Evolutionary conservation across 2,797 vertebrate species (phyloP).

Genomic region (Sternotherus odoratus): DNA sequence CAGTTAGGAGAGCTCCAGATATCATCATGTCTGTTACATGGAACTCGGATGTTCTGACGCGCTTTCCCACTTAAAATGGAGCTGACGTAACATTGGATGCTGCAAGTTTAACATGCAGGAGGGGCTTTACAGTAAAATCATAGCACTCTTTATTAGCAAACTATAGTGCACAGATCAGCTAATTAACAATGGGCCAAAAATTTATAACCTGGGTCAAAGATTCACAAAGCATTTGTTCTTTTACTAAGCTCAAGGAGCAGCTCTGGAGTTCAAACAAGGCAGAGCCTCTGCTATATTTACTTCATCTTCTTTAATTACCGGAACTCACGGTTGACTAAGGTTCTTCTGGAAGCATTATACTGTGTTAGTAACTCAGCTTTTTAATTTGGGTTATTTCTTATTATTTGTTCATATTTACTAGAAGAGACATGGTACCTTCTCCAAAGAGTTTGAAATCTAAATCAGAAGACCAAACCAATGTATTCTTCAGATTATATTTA

Average conservation of each 20-base stretch:
- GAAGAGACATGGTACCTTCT: slow-evolving; percentile 24
- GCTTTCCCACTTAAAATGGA: slow-evolving; percentile 60
- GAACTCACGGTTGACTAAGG: slow-evolving; percentile 1
- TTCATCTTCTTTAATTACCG: slow-evolving; percentile 15
- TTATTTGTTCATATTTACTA: slow-evolving; percentile 55
- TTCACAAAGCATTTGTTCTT: slow-evolving; percentile 44
- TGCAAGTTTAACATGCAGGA: neutral
- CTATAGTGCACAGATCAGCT: slow-evolving; percentile 51
- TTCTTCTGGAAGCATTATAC: neutral
- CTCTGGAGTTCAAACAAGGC: slow-evolving; percentile 29
- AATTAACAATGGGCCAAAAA: slow-evolving; percentile 67
- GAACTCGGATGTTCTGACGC: slow-evolving; percentile 38
- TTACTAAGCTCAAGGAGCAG: slow-evolving; percentile 15
- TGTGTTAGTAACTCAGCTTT: slow-evolving; percentile 15
- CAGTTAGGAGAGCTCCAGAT: slow-evolving; percentile 6
- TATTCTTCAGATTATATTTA: slow-evolving; percentile 36
- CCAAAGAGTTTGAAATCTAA: slow-evolving; percentile 18
- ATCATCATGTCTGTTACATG: slow-evolving; percentile 40
- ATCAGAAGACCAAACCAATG: slow-evolving; percentile 39
- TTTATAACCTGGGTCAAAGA: slow-evolving; percentile 58
- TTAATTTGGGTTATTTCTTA: slow-evolving; percentile 22
- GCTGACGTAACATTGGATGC: slow-evolving; percentile 61
- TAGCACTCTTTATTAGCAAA: slow-evolving; percentile 67
- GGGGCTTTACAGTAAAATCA: slow-evolving; percentile 40
- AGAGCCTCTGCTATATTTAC: neutral